Percentiles rank a stretch among this genome's conserved stretches.
Evolutionary conservation across 2,113 vertebrate species (phyloP).

Genomic region (Cichladusa arquata): DNA sequence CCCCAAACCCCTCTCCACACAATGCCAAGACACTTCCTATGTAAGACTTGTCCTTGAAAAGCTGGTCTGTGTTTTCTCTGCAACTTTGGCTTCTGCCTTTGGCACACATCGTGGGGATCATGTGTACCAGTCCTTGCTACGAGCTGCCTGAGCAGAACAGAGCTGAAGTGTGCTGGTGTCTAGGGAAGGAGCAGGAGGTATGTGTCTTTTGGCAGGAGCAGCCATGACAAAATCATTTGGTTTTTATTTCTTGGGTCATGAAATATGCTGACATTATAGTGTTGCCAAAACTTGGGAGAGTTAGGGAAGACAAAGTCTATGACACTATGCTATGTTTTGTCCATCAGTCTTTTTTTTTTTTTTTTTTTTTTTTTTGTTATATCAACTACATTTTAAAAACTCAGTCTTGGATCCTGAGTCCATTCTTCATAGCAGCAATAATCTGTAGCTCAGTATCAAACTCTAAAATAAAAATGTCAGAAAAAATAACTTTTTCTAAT

Average conservation of each 20-base stretch:
- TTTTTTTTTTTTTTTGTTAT: not conserved
- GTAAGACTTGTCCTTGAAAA: not conserved
- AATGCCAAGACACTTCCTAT: not conserved
- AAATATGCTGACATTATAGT: not conserved
- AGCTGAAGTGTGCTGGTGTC: not conserved
- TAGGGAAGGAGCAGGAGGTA: not conserved
- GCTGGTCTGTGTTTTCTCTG: not conserved
- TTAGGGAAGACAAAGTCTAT: not conserved
- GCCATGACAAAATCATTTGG: not conserved
- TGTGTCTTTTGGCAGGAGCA: not conserved
- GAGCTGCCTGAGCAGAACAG: not conserved
- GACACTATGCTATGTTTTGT: not conserved
- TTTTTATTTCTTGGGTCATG: not conserved
- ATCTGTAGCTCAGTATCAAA: not conserved
- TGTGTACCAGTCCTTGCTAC: not conserved
- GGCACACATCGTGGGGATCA: fast-evolving
- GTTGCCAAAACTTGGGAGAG: not conserved
- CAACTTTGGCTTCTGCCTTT: not conserved
- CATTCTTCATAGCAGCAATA: not conserved
- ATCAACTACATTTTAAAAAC: not conserved
- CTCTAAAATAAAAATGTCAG: not conserved
- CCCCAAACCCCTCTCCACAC: not conserved
- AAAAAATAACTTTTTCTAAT: not conserved
- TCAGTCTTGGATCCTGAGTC: not conserved
- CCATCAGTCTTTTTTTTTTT: not conserved